phyloP scores from a whole-genome alignment of 2,113 vertebrate species.

The Centropus bengalensis region DNA sequence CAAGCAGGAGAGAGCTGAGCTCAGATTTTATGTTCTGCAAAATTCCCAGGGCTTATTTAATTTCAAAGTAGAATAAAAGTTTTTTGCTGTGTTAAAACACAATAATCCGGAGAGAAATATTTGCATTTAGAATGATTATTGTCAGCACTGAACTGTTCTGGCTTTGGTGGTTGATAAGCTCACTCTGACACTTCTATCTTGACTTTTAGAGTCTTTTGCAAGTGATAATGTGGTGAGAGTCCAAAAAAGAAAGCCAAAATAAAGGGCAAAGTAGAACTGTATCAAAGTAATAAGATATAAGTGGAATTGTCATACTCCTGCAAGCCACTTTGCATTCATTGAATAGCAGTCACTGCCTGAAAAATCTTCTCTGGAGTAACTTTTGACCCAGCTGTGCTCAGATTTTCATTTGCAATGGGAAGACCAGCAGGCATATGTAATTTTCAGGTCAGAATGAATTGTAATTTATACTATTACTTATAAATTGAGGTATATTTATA shows the following conservation, averaged over 20 bases:
- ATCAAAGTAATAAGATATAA: not conserved
- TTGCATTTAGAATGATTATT: not conserved
- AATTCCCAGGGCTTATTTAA: slow-evolving; percentile 7
- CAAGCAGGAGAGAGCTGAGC: not conserved
- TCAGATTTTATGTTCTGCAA: not conserved
- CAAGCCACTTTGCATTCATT: slow-evolving; percentile 7
- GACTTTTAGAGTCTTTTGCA: not conserved
- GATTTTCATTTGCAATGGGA: not conserved
- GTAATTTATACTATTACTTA: not conserved
- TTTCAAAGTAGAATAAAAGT: not conserved
- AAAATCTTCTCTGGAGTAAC: not conserved
- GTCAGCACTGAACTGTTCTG: not conserved
- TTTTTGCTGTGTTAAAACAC: not conserved
- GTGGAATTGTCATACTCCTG: not conserved
- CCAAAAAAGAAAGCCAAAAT: not conserved
- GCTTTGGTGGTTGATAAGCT: not conserved
- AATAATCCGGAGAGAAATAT: not conserved
- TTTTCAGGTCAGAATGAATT: not conserved
- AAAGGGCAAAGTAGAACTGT: not conserved
- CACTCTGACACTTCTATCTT: not conserved
- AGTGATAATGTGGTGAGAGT: not conserved
- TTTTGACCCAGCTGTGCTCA: slow-evolving; percentile 24
- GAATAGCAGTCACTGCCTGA: not conserved
- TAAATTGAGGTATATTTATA: not conserved
- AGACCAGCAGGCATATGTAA: not conserved